Base-by-base conservation (phyloP, 2,888 invertebrate genomes). In the Lepidocyrtinus sp. region DNA sequence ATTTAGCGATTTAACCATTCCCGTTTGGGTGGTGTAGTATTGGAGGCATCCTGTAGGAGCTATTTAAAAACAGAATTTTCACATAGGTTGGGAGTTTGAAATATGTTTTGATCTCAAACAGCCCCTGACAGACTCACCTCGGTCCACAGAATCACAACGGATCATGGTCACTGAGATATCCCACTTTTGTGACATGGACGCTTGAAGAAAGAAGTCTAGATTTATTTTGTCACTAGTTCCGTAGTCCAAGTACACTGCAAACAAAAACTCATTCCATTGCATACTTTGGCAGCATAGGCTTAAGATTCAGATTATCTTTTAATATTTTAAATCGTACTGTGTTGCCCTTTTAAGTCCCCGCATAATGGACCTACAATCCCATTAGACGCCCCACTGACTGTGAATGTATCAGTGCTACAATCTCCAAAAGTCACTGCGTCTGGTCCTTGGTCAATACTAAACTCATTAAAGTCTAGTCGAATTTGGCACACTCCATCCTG, bases 31-130 rank as follows among this genome's bases (percentile, higher is more conserved):
- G 1, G 85, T 85, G 70, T 62, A 86, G 26, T 84, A 86, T 26
- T 86, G 86, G 1, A 85, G 79, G 17, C 86, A 86, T 5, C 86
- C 86, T 0, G 68, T 21, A 7, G 86, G 86, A 62, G 86, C 86
- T 85, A 25, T 25, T 55, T 55, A n/a, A 59, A 22, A 19, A 3
- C 7, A n/a, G 7, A 59, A 25, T 70, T 55, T 59, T 15, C 7
- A 7, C 2, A 50, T 24, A 21, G 22, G 26, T 21, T 15, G 61
- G 7, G 45, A 25, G 19, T 22, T 21, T 15, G 25, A 46, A 71
- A 45, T 46, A 61, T 65, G 22, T n/a, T 68, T 21, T 17, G 5
- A 17, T 61, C 25, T 67, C 26, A 26, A 61, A 36, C 0, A n/a
- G 12, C 12, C 17, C 21, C 21, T 15, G 12, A 45, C n/a, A 50